Evolutionary conservation across 1,140 invertebrate genomes (phyloP), one percentile per base, ranked within the genome.

Genomic region (Antheraea mylitta): DNA sequence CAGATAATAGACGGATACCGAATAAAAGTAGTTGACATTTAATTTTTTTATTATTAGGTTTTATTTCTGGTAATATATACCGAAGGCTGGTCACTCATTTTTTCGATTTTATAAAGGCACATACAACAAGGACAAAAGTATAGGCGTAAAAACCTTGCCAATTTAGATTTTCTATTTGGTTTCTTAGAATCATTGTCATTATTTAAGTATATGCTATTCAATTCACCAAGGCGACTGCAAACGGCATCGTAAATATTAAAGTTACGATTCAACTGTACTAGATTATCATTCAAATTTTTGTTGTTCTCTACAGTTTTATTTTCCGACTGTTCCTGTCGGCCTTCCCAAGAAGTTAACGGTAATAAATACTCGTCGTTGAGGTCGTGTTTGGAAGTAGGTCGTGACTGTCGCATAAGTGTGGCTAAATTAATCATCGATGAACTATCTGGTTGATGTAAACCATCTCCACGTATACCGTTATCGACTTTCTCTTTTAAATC

Each of bases 51-150:
- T 16, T 13, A 53, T 53, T 13, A 53, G 22, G 22, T 30, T 2
- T 13, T 13, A 53, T 53, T 53, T 11, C 76, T 81, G 22, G 73
- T 74, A 59, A 72, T 76, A 61, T 77, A 79, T 18, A 62, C 66
- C 0, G 78, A 79, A 48, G 69, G 69, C 18, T 82, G 69, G 1
- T 87, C 80, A 37, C 74, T 73, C 76, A 86, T 83, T 67, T 80
- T 84, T 66, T 91, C 89, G 58, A 90, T 75, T 67, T 85, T 81
- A 59, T 91, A 90, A 7, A 91, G 76, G 66, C 89, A 90, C 18
- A 79, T 85, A 64, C 88, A 90, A 73, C 89, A 91, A 18, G 89
- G 87, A 71, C 88, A 91, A 62, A 91, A 91, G 68, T 90, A 91
- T 6, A 90, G 74, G 22, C 89, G 83, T 19, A 91, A 72, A 76